A percentile compares a stretch with the other conserved stretches of the same genome.
Conservation (phyloP, 2,888 invertebrate genomes). For the Strigamia transsilvanica region DNA sequence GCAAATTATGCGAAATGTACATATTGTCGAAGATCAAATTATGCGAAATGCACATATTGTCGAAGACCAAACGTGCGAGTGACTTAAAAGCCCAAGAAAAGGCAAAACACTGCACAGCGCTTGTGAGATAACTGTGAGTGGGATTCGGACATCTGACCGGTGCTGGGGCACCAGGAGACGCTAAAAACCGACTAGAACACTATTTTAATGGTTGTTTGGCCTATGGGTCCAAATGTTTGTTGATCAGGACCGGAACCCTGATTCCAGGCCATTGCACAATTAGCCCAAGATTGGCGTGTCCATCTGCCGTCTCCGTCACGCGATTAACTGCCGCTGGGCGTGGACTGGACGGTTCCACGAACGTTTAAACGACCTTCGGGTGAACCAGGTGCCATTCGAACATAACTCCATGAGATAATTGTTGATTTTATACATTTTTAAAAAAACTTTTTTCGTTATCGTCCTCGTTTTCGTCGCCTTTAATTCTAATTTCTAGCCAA, state of each 20-base stretch:
- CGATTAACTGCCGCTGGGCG: slow-evolving; percentile 19
- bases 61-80: too few species aligned
- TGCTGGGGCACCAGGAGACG: too few species aligned
- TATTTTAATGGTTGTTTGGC: too few species aligned
- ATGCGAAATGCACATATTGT: too few species aligned
- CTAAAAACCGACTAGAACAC: too few species aligned
- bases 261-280: slow-evolving; percentile 30
- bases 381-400: slow-evolving; percentile 11
- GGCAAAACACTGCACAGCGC: too few species aligned
- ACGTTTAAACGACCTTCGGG: background rate
- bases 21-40: too few species aligned
- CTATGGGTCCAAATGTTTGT: too few species aligned
- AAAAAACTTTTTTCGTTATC: background rate
- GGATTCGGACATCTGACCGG: too few species aligned
- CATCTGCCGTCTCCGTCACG: slow-evolving; percentile 42
- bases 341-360: background rate
- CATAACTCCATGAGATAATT: background rate
- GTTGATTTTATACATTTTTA: background rate
- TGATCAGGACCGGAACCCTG: slow-evolving; percentile 17
- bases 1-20: too few species aligned
- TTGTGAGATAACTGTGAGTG: too few species aligned
- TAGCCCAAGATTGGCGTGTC: slow-evolving; percentile 36
- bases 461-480: background rate
- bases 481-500: background rate
- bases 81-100: too few species aligned